Percentiles rank a stretch among this genome's conserved stretches.
Conservation (phyloP, 2,113 vertebrate species). For the Noctilio leporinus region DNA sequence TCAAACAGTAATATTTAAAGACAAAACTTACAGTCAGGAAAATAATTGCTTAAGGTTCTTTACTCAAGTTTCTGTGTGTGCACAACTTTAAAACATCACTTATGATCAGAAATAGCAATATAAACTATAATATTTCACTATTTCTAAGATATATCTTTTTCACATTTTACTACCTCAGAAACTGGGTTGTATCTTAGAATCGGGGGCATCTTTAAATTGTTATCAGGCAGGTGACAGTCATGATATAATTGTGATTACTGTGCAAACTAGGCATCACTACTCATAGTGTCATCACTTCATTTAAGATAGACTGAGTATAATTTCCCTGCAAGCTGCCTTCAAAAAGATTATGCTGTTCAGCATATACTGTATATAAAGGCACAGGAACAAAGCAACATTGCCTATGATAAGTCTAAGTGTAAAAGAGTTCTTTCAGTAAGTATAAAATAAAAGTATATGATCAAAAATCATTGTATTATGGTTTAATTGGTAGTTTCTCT, state of each 20-base stretch:
- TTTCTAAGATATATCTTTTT: not conserved
- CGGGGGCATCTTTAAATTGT: not conserved
- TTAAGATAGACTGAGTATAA: not conserved
- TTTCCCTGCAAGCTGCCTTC: not conserved
- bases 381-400: not conserved
- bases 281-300: not conserved
- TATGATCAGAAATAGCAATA: not conserved
- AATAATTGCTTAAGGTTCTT: constrained; percentile 19
- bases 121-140: not conserved
- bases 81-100: not conserved
- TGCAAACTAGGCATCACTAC: not conserved
- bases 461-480: not conserved
- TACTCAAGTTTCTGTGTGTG: not conserved
- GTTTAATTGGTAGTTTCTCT: not conserved
- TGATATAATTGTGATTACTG: not conserved
- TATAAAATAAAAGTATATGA: not conserved
- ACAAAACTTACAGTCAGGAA: not conserved
- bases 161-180: not conserved
- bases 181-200: not conserved
- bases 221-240: not conserved
- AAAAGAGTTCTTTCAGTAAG: not conserved
- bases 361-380: not conserved
- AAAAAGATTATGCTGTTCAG: not conserved
- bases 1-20: not conserved
- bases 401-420: not conserved